A percentile compares a stretch with the other conserved stretches of the same genome.
phyloP scores from a whole-genome alignment of 2,888 invertebrate species.

The Ochropleura leucogaster region DNA sequence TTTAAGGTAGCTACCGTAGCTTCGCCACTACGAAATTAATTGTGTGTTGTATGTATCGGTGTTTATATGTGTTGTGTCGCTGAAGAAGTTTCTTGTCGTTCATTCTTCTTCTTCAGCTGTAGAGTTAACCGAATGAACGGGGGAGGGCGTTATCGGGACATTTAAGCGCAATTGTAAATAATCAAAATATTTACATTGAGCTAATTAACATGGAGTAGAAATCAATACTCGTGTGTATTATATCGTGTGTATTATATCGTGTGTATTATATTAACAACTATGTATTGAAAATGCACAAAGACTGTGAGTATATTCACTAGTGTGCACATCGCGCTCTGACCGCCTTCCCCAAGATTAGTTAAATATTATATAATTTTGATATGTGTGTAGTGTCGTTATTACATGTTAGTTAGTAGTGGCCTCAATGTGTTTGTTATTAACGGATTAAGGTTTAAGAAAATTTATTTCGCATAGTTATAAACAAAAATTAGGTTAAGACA shows the following conservation, averaged over 20 bases:
- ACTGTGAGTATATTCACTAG: not conserved
- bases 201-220: not conserved
- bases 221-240: no score
- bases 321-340: not conserved
- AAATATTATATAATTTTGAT: not conserved
- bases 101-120: conserved; percentile 1
- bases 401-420: not conserved
- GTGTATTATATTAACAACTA: not conserved
- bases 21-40: not conserved
- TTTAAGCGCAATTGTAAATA: not conserved
- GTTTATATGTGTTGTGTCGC: not conserved
- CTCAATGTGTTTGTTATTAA: not conserved
- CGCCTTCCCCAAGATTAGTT: not conserved
- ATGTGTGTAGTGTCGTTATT: not conserved
- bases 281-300: not conserved
- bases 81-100: not conserved
- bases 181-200: not conserved
- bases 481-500: no score
- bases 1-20: not conserved
- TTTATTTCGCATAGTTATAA: no score
- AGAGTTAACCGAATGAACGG: not conserved
- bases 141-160: no score
- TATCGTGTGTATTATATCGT: no score
- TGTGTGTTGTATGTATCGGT: not conserved
- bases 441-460: no score